A percentile compares a stretch with the other conserved stretches of the same genome.
Evolutionary conservation across 2,113 vertebrate species (phyloP).

Genomic region (Paramormyrops kingsleyae): DNA sequence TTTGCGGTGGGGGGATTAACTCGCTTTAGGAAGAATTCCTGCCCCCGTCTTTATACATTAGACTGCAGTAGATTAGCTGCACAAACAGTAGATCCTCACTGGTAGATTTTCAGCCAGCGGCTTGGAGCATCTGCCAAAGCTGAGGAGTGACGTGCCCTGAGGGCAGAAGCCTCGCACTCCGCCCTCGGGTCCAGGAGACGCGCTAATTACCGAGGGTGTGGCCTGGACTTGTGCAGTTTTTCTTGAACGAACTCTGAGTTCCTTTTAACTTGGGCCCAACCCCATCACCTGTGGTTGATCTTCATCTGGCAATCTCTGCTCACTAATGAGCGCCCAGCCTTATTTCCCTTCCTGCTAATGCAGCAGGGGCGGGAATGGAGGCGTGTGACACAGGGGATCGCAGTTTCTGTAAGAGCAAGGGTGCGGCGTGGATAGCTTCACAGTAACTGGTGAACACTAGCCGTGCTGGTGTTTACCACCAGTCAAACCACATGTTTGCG

Average conservation of each 20-base stretch:
- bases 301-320: neutral
- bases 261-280: neutral
- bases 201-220: neutral
- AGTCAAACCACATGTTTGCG: neutral
- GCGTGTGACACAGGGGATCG: neutral
- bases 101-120: neutral
- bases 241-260: neutral
- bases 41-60: neutral
- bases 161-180: neutral
- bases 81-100: neutral
- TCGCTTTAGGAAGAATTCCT: neutral
- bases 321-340: neutral
- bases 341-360: neutral
- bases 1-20: neutral
- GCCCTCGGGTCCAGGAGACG: neutral
- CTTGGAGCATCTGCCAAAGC: neutral
- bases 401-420: neutral
- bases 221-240: neutral
- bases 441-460: neutral
- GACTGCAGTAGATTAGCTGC: neutral
- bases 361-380: neutral
- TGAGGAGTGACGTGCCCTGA: neutral
- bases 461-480: neutral
- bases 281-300: neutral
- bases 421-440: neutral